Evolutionary conservation across 2,888 invertebrate species (phyloP), one percentile per base, ranked within the genome.

Genomic region (Drosophila aldrichi): DNA sequence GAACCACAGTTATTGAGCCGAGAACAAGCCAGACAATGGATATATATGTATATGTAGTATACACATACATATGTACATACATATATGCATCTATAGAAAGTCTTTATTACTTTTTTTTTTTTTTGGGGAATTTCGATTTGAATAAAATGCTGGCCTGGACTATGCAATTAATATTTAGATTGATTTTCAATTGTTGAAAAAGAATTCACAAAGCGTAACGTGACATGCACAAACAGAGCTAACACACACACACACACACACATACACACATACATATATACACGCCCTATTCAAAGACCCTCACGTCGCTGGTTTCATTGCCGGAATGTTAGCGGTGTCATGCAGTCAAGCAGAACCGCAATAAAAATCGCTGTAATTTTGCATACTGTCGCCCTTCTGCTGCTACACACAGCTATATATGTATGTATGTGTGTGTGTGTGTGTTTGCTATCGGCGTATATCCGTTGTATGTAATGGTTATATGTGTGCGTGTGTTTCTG

Each of bases 101-200:
- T 32, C 49, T 49, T 49, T 32, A 49, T 49, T 49, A 32, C 29
- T 29, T 29, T 68, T 65, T 56, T 25, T n/a, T n/a, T n/a, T 32
- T 49, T 68, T 65, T 56, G 41, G 61, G 46, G 51, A 58, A 65
- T 79, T 79, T 69, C 61, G 38, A 62, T 63, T 69, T 63, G 57
- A 29, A 44, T 44, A 49, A n/a, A 43, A 44, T 12, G 25, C 46
- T 36, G 57, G 54, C 69, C 66, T 74, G 66, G 71, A 74, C 79
- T 83, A 81, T 87, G 89, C 87, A 86, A 86, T 86, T 86, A 86
- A 87, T 89, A 79, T 84, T 86, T 87, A 76, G 85, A 86, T 86
- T 87, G 89, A 87, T 89, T 87, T 89, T 84, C 74, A 79, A 87
- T 87, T 77, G 81, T 71, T 67, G 41, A 55, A 74, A 81, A 78